A percentile compares a stretch with the other conserved stretches of the same genome.
Evolutionary conservation across 1,140 invertebrate genomes (phyloP).

Genomic region (Drosophila carrolli): DNA sequence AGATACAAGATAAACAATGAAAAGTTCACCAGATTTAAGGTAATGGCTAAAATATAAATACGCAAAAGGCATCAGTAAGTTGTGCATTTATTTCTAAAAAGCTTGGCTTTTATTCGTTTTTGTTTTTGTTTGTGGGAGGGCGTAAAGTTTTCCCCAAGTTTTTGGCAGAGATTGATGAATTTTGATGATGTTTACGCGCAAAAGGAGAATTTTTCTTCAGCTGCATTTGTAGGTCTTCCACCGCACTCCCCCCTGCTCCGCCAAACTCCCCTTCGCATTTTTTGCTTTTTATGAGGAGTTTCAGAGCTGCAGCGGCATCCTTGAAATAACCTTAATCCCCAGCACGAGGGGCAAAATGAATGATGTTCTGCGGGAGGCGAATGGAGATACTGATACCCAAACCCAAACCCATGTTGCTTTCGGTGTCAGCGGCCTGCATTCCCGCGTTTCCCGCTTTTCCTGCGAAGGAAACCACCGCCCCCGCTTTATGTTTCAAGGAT

Average conservation of each 20-base stretch:
- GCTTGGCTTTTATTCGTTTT: not conserved
- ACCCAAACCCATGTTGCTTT: slow-evolving; percentile 5
- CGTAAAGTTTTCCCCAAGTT: slow-evolving; percentile 74
- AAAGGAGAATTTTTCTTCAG: slow-evolving; percentile 67
- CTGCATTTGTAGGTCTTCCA: slow-evolving; percentile 52
- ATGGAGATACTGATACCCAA: not conserved
- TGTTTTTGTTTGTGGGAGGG: not conserved
- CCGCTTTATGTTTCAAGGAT: slow-evolving; percentile 73
- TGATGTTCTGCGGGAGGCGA: slow-evolving; percentile 65
- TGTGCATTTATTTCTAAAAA: slow-evolving; percentile 1
- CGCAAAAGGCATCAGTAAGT: slow-evolving; percentile 2
- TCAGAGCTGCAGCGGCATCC: slow-evolving; percentile 60
- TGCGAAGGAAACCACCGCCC: no score
- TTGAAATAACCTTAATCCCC: slow-evolving; percentile 84
- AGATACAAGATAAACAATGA: no score
- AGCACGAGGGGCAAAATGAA: slow-evolving; percentile 78
- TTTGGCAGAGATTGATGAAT: slow-evolving; percentile 85
- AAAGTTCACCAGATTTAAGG: no score
- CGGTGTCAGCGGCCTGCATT: slow-evolving; percentile 57
- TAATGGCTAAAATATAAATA: not conserved
- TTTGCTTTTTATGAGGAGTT: slow-evolving; percentile 16
- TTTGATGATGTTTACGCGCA: slow-evolving; percentile 82
- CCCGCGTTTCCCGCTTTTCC: not conserved
- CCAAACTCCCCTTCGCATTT: not conserved
- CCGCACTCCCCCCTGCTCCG: not conserved